Conservation (phyloP, 2,888 invertebrate species). For the Troides helena region DNA sequence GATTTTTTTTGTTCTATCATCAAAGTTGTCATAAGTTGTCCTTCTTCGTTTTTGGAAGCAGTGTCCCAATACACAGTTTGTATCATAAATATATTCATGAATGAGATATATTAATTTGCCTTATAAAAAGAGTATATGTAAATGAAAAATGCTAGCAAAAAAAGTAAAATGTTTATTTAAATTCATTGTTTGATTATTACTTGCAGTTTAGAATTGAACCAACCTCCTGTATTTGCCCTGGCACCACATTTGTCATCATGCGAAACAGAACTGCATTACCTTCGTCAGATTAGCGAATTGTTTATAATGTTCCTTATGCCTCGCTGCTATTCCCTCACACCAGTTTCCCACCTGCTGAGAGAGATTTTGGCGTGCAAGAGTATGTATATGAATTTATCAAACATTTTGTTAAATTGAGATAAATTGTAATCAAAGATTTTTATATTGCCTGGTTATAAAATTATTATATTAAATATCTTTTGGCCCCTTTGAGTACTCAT, state of each 20-base stretch:
- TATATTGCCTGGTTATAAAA: too few relatives aligned
- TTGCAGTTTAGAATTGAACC: slow-evolving; percentile 81
- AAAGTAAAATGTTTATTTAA: neutral
- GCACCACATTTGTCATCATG: slow-evolving; percentile 86
- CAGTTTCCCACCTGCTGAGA: slow-evolving; percentile 88
- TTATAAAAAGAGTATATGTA: neutral
- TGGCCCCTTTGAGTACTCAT: too few relatives aligned
- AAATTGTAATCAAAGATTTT: too few relatives aligned
- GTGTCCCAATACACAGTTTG: too few relatives aligned
- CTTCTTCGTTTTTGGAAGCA: too few relatives aligned
- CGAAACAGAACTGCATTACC: slow-evolving; percentile 88
- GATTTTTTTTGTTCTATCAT: too few relatives aligned
- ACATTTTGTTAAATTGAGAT: neutral
- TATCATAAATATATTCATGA: too few relatives aligned
- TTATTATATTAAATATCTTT: too few relatives aligned
- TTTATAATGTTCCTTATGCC: slow-evolving; percentile 91
- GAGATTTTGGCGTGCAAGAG: slow-evolving; percentile 93
- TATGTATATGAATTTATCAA: slow-evolving; percentile 58
- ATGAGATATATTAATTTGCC: too few relatives aligned
- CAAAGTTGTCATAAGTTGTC: too few relatives aligned
- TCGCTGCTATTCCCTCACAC: slow-evolving; percentile 87
- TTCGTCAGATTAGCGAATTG: slow-evolving; percentile 90
- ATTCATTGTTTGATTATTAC: slow-evolving; percentile 21
- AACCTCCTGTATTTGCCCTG: slow-evolving; percentile 85
- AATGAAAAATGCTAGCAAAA: neutral